Evolutionary conservation across 2,888 invertebrate species (phyloP), one percentile per base, ranked within the genome.

Genomic region (Pseudeuparius sepicola): DNA sequence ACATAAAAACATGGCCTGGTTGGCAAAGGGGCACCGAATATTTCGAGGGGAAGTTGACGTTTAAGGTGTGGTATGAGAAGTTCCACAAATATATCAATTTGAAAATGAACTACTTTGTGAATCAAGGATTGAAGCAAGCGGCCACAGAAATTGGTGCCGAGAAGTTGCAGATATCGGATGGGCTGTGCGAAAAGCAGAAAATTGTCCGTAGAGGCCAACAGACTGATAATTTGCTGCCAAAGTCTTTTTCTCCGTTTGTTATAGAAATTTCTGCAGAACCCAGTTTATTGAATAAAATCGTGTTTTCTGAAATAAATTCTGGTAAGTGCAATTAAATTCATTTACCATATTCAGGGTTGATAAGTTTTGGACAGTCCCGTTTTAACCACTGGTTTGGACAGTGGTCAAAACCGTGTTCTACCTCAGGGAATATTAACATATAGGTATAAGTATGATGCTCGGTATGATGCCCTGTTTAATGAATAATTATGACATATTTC

Each of bases 1-100:
- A 50, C 33, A 50, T 50, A 24, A 49, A 44, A 36, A 41, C 42
- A 16, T 51, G 51, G 51, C 51, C 51, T 6, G 51, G 51, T 4
- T 51, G 51, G 51, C 46, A 48, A 27, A 46, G 43, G 30, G 45
- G 47, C 36, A 41, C 34, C 24, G 50, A 51, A 29, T 51, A 50
- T 26, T 50, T 41, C 26, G 45, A 43, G 14, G 50, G 51, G 10
- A 46, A 48, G 26, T 32, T 50, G 10, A 35, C 38, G 28, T 50
- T 48, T 36, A 44, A 43, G 23, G 43, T 39, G 3, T 47, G 45
- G 46, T 49, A 43, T 40, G 40, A 46, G 10, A 49, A 50, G 32
- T 51, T 51, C 28, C 24, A 41, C 9, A 47, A 47, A 12, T 51
- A 45, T 20, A 43, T 51, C 24, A 42, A 36, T 4, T 6, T 50